Conservation (phyloP, 2,888 invertebrate genomes). For the Tenthredo amoena region DNA sequence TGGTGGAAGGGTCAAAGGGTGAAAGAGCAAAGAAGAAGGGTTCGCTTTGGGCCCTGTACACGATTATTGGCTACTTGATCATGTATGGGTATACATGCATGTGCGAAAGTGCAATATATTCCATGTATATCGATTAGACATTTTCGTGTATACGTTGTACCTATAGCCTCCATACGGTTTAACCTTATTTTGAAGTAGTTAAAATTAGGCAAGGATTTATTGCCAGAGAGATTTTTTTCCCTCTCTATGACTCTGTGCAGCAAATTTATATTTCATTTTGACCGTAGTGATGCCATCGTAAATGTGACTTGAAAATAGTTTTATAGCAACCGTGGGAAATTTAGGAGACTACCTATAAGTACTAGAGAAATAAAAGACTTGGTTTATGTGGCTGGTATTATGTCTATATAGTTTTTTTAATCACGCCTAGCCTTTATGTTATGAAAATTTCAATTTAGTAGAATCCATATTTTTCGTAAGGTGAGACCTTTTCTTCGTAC, state of each 20-base stretch:
- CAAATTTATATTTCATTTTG: not conserved
- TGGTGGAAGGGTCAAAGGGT: conserved; percentile 1
- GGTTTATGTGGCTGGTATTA: not conserved
- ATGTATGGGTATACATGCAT: not conserved
- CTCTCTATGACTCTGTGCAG: not conserved
- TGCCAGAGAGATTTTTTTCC: not conserved
- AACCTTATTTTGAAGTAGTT: not conserved
- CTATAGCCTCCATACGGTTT: not conserved
- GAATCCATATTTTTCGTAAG: not conserved
- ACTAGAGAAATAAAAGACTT: not conserved
- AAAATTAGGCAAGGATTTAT: not conserved
- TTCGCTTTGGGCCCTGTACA: not conserved
- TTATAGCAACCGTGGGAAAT: conserved; percentile 9
- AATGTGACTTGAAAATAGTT: conserved; percentile 4
- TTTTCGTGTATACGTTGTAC: not conserved
- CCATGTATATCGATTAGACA: not conserved
- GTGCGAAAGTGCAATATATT: not conserved
- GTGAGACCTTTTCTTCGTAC: not conserved
- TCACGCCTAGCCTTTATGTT: not conserved
- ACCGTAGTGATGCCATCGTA: not conserved
- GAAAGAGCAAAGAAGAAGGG: not conserved
- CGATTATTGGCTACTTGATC: not conserved
- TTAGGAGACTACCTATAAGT: not conserved
- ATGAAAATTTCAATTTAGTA: not conserved
- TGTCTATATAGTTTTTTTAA: not conserved